Percentiles rank a stretch among this genome's conserved stretches.
Evolutionary conservation across 2,113 vertebrate species (phyloP).

Genomic region (Acanthisitta chloris): DNA sequence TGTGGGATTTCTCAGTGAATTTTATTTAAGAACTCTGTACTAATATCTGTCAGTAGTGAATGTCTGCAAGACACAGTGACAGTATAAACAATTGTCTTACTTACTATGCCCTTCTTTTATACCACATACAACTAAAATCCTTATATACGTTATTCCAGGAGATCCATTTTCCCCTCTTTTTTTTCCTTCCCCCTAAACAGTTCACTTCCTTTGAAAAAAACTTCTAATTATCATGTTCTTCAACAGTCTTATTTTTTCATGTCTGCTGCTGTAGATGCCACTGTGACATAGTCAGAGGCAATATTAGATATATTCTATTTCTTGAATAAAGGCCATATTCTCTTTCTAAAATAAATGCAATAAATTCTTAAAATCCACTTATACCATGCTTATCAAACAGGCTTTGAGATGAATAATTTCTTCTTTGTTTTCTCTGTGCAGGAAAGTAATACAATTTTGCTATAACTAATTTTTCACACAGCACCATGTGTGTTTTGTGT

Average conservation of each 20-base stretch:
- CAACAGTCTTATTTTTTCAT: background rate
- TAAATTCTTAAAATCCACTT: background rate
- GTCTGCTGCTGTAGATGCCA: background rate
- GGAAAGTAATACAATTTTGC: background rate
- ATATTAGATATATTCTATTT: background rate
- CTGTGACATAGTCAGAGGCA: background rate
- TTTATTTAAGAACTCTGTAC: background rate
- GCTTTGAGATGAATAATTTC: background rate
- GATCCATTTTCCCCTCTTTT: background rate
- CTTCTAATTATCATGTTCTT: background rate
- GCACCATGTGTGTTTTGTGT: background rate
- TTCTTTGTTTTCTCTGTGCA: background rate
- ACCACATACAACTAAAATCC: background rate
- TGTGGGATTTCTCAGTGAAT: background rate
- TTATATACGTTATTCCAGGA: background rate
- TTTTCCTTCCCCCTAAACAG: background rate
- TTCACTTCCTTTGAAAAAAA: background rate
- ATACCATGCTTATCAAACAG: background rate
- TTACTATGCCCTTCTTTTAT: background rate
- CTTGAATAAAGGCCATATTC: background rate
- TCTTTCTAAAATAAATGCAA: background rate
- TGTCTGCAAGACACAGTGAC: background rate
- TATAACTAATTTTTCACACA: background rate
- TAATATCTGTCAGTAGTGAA: background rate
- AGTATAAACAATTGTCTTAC: background rate